Conservation (phyloP, 2,797 vertebrate genomes). For the Mormyrus proboscirostris region DNA sequence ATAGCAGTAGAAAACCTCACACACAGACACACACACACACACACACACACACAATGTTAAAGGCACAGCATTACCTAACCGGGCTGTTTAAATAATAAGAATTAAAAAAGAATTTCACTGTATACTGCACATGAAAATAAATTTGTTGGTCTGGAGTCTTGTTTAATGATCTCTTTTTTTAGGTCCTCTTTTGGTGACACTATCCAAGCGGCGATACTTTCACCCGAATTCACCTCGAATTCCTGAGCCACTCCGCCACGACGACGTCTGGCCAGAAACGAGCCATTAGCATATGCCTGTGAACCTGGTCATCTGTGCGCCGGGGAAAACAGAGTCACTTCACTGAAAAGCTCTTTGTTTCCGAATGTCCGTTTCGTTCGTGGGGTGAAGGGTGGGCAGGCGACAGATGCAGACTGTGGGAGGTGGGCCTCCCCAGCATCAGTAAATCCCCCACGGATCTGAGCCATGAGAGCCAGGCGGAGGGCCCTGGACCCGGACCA, state of each 20-base stretch:
- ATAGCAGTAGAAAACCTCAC: not conserved
- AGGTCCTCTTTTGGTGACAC: not conserved
- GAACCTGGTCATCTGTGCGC: not conserved
- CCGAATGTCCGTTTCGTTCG: not conserved
- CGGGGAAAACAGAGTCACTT: not conserved
- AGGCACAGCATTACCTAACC: not conserved
- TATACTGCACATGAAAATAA: not conserved
- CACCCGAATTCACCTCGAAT: not conserved
- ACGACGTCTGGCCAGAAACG: not conserved
- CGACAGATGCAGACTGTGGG: not conserved
- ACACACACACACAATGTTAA: not conserved
- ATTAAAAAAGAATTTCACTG: not conserved
- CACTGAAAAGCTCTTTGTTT: not conserved
- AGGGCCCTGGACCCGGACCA: constrained; percentile 37
- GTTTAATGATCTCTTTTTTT: not conserved
- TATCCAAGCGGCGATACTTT: not conserved
- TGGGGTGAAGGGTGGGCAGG: not conserved
- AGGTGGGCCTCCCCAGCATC: not conserved
- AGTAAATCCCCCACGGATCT: not conserved
- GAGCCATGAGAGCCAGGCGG: not conserved
- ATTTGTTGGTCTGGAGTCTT: not conserved
- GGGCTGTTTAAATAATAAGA: not conserved
- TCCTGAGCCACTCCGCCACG: not conserved
- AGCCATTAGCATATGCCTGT: not conserved
- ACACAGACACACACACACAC: not conserved